phyloP scores from a whole-genome alignment of 2,888 invertebrate species.

The Himalopsyche kuldschensis region DNA sequence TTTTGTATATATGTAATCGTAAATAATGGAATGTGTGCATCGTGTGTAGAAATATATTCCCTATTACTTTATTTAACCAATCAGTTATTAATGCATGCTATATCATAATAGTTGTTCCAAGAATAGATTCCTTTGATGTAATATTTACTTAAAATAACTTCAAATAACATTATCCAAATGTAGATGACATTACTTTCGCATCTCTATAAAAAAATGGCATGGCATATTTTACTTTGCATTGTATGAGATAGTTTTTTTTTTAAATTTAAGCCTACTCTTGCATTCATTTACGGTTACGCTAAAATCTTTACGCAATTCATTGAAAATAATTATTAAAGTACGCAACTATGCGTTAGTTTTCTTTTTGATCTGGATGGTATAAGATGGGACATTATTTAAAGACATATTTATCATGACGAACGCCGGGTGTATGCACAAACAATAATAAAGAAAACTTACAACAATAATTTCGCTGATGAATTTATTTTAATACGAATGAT shows the following conservation, averaged over 20 bases:
- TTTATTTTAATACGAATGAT: too few relatives aligned
- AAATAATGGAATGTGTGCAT: too few relatives aligned
- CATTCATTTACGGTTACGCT: not conserved
- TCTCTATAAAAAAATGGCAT: not conserved
- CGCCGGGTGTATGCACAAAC: not conserved
- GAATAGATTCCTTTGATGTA: not conserved
- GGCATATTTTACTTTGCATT: not conserved
- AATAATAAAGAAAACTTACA: too few relatives aligned
- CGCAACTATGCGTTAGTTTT: not conserved
- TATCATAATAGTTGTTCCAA: not conserved
- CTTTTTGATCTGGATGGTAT: not conserved
- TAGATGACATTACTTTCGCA: not conserved
- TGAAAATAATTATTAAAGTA: not conserved
- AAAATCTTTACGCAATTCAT: not conserved
- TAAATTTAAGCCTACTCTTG: not conserved
- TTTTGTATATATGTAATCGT: too few relatives aligned
- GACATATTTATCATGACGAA: not conserved
- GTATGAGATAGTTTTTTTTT: not conserved
- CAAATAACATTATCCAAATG: not conserved
- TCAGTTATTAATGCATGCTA: not conserved
- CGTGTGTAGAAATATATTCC: not conserved
- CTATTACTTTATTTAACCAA: not conserved
- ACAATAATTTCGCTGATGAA: too few relatives aligned
- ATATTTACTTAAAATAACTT: not conserved
- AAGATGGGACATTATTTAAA: not conserved